These are phyloP conservation scores for Chironomus striatipennis DNA, from an alignment of 1,140 invertebrate species.

Conservation along the genomic window DNA sequence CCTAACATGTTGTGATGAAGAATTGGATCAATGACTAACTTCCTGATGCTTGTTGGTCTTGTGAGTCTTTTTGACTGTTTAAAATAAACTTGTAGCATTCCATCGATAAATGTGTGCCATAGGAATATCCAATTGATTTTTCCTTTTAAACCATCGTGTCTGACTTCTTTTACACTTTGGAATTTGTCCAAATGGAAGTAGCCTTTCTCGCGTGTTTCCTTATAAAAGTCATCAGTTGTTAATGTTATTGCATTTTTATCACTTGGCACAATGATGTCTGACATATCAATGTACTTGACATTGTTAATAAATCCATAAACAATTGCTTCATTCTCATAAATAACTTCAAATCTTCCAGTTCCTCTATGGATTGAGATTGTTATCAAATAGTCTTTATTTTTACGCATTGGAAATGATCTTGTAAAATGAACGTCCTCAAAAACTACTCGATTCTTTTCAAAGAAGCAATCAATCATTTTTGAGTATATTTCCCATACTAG, in stretches of 20 bases:
- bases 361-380: constrained; percentile 53
- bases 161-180: constrained; percentile 34
- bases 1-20: constrained; percentile 45
- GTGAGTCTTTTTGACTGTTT: constrained; percentile 64
- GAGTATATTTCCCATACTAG: constrained; percentile 64
- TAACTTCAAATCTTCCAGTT: constrained; percentile 42
- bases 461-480: constrained; percentile 47
- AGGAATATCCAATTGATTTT: constrained; percentile 57
- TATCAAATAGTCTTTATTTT: constrained; percentile 48
- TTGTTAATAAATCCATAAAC: constrained; percentile 63
- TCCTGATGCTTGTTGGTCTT: constrained; percentile 77
- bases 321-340: constrained; percentile 64
- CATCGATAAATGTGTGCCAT: constrained; percentile 90
- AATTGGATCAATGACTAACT: constrained; percentile 54
- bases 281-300: constrained; percentile 42
- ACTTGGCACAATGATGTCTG: constrained; percentile 38
- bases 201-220: constrained; percentile 80
- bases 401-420: constrained; percentile 54
- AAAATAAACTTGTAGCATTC: constrained; percentile 83
- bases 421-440: constrained; percentile 61
- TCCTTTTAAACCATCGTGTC: constrained; percentile 43
- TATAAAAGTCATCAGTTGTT: constrained; percentile 74
- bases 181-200: constrained; percentile 66
- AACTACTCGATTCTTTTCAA: constrained; percentile 51
- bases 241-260: constrained; percentile 41